A percentile compares a stretch with the other conserved stretches of the same genome.
These are phyloP conservation scores for Eupithecia exiguata DNA, from an alignment of 2,888 invertebrate species.

Conservation along the genomic window DNA sequence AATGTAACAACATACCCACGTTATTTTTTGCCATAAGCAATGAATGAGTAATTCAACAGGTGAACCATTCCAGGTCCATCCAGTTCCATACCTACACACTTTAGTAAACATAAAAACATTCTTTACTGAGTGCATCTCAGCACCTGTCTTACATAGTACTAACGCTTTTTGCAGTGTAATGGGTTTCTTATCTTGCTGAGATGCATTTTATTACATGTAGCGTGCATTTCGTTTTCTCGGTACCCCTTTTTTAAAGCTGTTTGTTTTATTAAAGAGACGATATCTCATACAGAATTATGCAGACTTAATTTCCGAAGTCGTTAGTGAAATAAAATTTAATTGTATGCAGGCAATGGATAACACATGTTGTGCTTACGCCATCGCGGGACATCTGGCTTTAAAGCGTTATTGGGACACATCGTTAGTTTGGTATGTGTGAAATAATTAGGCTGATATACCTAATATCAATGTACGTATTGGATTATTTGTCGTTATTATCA, in stretches of 20 bases:
- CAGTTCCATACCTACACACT: constrained; percentile 22
- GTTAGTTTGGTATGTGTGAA: constrained; percentile 36
- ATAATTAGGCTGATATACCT: constrained; percentile 23
- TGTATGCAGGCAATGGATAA: constrained; percentile 46
- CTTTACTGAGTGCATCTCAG: constrained; percentile 12
- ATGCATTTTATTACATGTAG: constrained; percentile 3
- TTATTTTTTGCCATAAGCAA: constrained; percentile 24
- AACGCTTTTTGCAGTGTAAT: constrained; percentile 27
- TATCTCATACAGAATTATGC: neutral
- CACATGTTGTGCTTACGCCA: constrained; percentile 60
- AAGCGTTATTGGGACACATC: constrained; percentile 42
- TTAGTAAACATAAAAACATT: constrained; percentile 22
- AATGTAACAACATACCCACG: constrained; percentile 11
- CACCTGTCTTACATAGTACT: constrained; percentile 29
- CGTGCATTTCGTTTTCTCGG: neutral
- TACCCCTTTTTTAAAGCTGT: neutral
- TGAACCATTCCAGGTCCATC: constrained; percentile 26
- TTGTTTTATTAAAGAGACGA: neutral
- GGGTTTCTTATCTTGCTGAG: constrained; percentile 22
- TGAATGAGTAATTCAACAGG: constrained; percentile 23
- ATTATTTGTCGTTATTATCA: neutral
- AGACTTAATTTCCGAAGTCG: neutral
- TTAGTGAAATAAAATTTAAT: constrained; percentile 11
- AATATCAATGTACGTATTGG: neutral
- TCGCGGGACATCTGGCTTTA: constrained; percentile 52